A percentile compares a stretch with the other conserved stretches of the same genome.
Conservation (phyloP, 2,797 vertebrate genomes). For the Lateolabrax maculatus region DNA sequence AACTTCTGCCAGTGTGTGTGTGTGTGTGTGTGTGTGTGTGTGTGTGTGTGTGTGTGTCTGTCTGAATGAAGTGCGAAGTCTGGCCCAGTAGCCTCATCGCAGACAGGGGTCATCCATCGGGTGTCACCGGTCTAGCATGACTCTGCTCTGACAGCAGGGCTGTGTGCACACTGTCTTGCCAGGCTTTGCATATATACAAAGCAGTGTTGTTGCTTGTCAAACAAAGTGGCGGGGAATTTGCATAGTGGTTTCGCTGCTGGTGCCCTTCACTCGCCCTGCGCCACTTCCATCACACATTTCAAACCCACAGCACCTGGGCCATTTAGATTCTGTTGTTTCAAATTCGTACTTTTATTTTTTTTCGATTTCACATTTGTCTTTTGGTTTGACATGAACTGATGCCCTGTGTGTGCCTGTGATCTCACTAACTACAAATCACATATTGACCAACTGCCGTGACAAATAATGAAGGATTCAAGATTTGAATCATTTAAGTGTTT, state of each 20-base stretch:
- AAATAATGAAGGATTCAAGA: conserved; percentile 30
- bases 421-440: conserved; percentile 14
- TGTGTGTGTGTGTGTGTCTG: conserved; percentile 16
- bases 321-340: conserved; percentile 34
- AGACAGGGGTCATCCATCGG: conserved; percentile 75
- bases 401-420: too few species aligned
- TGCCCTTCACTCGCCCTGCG: conserved; percentile 81
- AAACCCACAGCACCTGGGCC: conserved; percentile 24
- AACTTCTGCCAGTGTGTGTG: conserved; percentile 14
- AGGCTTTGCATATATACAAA: conserved; percentile 87
- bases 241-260: conserved; percentile 80
- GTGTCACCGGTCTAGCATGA: conserved; percentile 72
- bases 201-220: conserved; percentile 86
- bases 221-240: conserved; percentile 84
- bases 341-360: conserved; percentile 39
- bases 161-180: conserved; percentile 76
- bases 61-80: conserved; percentile 53
- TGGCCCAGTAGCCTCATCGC: conserved; percentile 53
- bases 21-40: conserved; percentile 29
- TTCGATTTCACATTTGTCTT: conserved; percentile 58
- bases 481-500: conserved; percentile 18
- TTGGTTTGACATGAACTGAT: neutral
- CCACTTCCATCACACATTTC: conserved; percentile 49
- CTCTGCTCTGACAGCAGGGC: conserved; percentile 67
- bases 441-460: conserved; percentile 30